phyloP scores from a whole-genome alignment of 2,113 vertebrate species.

The Triplophysa rosa region DNA sequence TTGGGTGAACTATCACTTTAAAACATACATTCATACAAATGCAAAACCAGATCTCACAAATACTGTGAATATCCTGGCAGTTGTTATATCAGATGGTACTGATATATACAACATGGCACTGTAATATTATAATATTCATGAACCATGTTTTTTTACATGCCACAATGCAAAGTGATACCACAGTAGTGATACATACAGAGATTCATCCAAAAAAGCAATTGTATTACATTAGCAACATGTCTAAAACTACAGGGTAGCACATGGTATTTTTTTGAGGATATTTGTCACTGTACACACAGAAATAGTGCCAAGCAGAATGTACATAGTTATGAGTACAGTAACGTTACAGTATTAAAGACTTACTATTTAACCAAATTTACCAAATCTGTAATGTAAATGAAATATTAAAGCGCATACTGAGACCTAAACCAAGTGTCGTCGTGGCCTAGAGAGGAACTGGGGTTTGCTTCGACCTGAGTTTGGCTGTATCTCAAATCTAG shows the following conservation, averaged over 20 bases:
- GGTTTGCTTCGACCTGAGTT: background rate
- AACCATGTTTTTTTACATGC: background rate
- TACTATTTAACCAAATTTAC: background rate
- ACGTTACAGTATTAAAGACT: no score
- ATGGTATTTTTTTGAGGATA: background rate
- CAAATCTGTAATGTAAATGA: background rate
- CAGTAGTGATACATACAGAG: background rate
- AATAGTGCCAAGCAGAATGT: no score
- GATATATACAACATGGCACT: background rate
- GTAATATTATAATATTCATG: background rate
- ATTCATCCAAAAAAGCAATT: background rate
- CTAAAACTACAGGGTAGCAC: background rate
- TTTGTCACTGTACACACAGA: background rate
- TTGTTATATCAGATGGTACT: background rate
- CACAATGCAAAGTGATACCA: background rate
- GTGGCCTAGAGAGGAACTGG: conserved; percentile 30
- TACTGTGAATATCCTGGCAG: background rate
- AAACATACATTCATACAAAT: background rate
- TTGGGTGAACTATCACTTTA: background rate
- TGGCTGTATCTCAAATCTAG: background rate
- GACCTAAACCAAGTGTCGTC: conserved; percentile 15
- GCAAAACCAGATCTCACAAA: background rate
- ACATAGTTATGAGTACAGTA: no score
- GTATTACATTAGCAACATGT: background rate
- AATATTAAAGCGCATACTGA: no score